Percentiles rank a stretch among this genome's conserved stretches.
Evolutionary conservation across 2,888 invertebrate genomes (phyloP).

Genomic region (Dasypolia templi): DNA sequence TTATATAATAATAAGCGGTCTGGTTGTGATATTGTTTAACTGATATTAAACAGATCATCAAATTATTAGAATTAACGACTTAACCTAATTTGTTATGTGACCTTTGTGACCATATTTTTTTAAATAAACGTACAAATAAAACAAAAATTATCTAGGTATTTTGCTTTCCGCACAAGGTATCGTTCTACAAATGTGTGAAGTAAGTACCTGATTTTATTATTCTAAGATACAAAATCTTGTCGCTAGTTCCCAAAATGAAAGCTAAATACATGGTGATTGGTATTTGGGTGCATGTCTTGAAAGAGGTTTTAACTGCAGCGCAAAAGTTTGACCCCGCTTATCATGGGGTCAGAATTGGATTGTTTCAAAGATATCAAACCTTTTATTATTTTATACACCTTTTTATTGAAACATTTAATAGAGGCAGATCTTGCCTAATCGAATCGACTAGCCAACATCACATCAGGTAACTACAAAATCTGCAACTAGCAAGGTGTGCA

Average conservation of each 20-base stretch:
- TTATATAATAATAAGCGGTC: constrained; percentile 21
- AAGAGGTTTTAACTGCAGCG: neutral
- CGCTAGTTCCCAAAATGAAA: neutral
- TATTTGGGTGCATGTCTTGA: neutral
- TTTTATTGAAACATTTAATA: neutral
- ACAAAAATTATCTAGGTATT: neutral
- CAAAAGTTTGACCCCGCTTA: neutral
- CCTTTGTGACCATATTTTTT: constrained; percentile 46
- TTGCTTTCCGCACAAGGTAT: constrained; percentile 6
- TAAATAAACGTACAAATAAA: constrained; percentile 37
- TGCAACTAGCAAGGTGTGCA: neutral
- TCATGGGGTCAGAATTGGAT: neutral
- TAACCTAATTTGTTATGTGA: constrained; percentile 35
- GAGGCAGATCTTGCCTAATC: neutral
- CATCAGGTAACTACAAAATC: neutral
- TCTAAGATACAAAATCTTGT: neutral
- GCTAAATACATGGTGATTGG: neutral
- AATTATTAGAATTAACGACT: constrained; percentile 30
- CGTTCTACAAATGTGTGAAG: neutral
- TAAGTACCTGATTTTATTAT: neutral
- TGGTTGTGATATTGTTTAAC: constrained; percentile 54
- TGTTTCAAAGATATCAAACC: neutral
- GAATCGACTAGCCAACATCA: neutral
- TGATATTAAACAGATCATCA: constrained; percentile 14
- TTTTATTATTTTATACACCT: neutral